Evolutionary conservation across 2,888 invertebrate genomes (phyloP), one percentile per base, ranked within the genome.

Genomic region (Dioctria linearis): DNA sequence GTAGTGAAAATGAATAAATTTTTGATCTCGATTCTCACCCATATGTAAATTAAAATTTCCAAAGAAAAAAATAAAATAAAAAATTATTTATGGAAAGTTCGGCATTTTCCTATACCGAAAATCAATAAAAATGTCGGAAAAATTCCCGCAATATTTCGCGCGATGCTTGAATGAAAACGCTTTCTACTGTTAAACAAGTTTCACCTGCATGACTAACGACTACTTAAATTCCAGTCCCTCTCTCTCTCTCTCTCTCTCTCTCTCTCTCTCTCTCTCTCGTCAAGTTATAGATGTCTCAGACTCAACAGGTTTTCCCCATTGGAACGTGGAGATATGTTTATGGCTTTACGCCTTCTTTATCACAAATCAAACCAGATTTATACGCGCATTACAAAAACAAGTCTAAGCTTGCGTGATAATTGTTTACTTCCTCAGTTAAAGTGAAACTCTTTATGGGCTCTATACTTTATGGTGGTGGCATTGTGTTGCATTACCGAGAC

Each of bases 351-450:
- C 54, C 6, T 25, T 13, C 61, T 61, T 25, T 39, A 61, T 61
- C 3, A 37, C 61, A 61, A 61, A 39, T 61, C 61, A 13, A 37
- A 39, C n/a, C n/a, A 61, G 37, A 61, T 61, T 61, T 61, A 5
- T 54, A 54, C 4, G 6, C 54, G n/a, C 54, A n/a, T 54, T 54
- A 54, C 54, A 54, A 54, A 54, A n/a, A n/a, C n/a, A 54, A 54
- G 6, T 11, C 3, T 25, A 25, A 25, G 25, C 25, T 25, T 25
- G 25, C 25, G 25, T 25, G 25, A 25, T 25, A 25, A 25, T 25
- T 25, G 25, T 25, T 25, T 25, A 25, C 25, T 25, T 25, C 25
- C 25, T 54, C 54, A 54, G 11, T n/a, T 11, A 54, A 54, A 54
- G 54, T 54, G 54, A 54, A 54, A 54, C 54, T 11, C 11, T 54